Conservation (phyloP, 1,140 invertebrate species). For the Drosophila lowei region DNA sequence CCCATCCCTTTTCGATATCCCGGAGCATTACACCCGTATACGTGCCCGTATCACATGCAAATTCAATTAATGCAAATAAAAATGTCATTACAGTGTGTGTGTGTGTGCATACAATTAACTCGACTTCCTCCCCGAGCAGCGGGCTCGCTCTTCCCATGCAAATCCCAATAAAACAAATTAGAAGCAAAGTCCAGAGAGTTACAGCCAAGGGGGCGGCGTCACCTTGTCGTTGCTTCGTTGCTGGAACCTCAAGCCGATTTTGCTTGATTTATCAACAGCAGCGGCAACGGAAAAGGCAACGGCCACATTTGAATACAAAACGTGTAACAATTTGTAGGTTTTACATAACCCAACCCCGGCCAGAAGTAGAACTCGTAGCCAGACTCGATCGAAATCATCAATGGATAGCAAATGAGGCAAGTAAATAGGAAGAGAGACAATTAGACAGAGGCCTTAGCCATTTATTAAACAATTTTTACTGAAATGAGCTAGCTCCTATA, state of each 20-base stretch:
- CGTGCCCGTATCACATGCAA: slow-evolving; percentile 42
- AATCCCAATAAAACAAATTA: slow-evolving; percentile 26
- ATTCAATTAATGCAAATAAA: slow-evolving; percentile 53
- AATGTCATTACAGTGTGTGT: slow-evolving; percentile 36
- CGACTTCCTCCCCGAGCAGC: slow-evolving; percentile 47
- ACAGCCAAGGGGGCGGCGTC: slow-evolving; percentile 34
- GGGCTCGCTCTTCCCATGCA: neutral
- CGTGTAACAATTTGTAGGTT: slow-evolving; percentile 67
- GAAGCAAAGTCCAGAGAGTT: slow-evolving; percentile 45
- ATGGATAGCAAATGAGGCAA: slow-evolving; percentile 38
- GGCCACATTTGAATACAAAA: slow-evolving; percentile 63
- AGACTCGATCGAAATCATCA: slow-evolving; percentile 47
- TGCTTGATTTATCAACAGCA: slow-evolving; percentile 57
- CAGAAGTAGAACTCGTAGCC: slow-evolving; percentile 54
- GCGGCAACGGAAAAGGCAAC: slow-evolving; percentile 14
- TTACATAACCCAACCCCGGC: slow-evolving; percentile 58
- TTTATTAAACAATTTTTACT: no score
- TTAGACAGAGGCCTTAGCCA: neutral
- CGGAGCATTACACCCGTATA: neutral
- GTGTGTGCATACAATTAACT: slow-evolving; percentile 52
- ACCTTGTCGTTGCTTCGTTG: slow-evolving; percentile 61
- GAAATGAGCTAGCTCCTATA: no score
- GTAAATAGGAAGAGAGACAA: slow-evolving; percentile 1
- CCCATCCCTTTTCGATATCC: neutral
- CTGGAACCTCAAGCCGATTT: slow-evolving; percentile 42